Conservation (phyloP, 1,140 invertebrate genomes). For the Listronotus bonariensis region DNA sequence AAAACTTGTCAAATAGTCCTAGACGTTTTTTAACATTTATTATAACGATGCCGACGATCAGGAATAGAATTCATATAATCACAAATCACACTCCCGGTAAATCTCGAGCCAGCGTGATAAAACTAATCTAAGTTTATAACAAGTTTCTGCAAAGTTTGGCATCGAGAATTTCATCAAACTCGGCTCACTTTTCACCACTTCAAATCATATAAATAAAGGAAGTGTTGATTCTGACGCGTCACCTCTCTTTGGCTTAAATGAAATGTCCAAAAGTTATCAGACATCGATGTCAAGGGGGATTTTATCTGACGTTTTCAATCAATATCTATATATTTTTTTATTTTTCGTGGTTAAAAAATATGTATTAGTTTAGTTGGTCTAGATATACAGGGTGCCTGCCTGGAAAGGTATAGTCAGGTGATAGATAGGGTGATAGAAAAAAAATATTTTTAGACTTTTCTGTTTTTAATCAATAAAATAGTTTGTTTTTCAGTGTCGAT, state of each 20-base stretch:
- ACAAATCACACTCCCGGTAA: constrained; percentile 21
- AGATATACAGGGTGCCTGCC: no score
- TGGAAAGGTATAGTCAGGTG: no score
- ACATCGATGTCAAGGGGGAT: constrained; percentile 5
- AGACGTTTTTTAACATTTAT: constrained; percentile 2
- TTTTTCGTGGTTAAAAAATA: no score
- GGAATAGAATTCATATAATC: constrained; percentile 30
- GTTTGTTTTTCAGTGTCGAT: no score
- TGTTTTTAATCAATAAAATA: no score
- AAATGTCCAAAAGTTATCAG: constrained; percentile 19
- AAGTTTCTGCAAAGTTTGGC: constrained; percentile 32
- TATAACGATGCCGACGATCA: constrained; percentile 9
- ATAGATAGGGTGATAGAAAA: no score
- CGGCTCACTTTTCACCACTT: constrained; percentile 23
- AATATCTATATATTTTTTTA: no score
- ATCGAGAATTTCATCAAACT: constrained; percentile 27
- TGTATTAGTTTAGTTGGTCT: no score
- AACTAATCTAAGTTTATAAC: constrained; percentile 43
- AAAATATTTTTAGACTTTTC: no score
- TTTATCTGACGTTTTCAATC: not conserved
- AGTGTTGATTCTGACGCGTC: constrained; percentile 30
- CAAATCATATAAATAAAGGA: constrained; percentile 22
- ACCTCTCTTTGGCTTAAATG: constrained; percentile 8
- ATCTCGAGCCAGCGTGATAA: constrained; percentile 24
- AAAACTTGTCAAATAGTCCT: not conserved